Conservation (phyloP, 2,797 vertebrate species). For the Sternotherus odoratus region DNA sequence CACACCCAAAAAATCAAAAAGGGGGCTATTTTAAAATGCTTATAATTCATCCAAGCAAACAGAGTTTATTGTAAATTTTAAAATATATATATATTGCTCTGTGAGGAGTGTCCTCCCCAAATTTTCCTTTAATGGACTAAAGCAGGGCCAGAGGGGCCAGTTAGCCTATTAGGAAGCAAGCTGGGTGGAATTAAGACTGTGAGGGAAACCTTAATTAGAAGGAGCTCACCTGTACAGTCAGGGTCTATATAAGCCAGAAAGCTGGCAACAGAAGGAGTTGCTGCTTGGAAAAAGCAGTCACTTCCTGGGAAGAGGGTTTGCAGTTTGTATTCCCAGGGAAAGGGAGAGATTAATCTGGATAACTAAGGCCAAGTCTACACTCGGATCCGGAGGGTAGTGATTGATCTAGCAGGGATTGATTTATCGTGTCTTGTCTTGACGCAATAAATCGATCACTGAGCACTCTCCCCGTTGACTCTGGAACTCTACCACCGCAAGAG, state of each 20-base stretch:
- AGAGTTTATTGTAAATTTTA: neutral
- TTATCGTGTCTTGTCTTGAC: no score
- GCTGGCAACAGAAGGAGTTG: neutral
- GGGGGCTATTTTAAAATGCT: neutral
- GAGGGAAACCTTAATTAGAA: neutral
- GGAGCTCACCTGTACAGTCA: neutral
- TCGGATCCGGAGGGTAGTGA: no score
- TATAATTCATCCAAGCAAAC: neutral
- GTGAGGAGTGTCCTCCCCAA: neutral
- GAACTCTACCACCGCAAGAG: no score
- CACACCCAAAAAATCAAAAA: neutral
- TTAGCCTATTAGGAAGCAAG: neutral
- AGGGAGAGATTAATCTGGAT: neutral
- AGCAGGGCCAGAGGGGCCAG: neutral
- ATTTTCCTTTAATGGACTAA: neutral
- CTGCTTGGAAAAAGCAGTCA: neutral
- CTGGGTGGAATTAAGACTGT: neutral
- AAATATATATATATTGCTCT: neutral
- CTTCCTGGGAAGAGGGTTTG: neutral
- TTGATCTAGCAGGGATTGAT: no score
- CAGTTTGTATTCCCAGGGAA: neutral
- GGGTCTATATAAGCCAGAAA: neutral
- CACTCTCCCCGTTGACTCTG: no score
- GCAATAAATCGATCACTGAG: no score
- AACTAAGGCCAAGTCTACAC: neutral